A percentile compares a stretch with the other conserved stretches of the same genome.
Evolutionary conservation across 2,888 invertebrate genomes (phyloP).

Genomic region (Linnaemya tessellans): DNA sequence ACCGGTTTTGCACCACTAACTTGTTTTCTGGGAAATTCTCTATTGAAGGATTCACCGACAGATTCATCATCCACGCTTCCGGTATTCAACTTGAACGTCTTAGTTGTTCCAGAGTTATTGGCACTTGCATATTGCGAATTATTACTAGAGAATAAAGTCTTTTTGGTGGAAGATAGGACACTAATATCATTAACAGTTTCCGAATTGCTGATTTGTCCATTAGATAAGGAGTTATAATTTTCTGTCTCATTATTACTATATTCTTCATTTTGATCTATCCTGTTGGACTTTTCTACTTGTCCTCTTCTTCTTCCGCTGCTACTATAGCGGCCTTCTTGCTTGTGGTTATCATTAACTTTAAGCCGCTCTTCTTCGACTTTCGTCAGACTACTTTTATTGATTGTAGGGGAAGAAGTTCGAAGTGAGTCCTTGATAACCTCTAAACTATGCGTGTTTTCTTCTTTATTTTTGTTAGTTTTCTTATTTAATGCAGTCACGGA

Average conservation of each 20-base stretch:
- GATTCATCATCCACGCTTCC: background rate
- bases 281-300: conserved; percentile 17
- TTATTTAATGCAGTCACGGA: background rate
- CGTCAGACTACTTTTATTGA: background rate
- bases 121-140: background rate
- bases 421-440: background rate
- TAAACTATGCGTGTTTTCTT: background rate
- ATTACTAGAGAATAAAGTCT: background rate
- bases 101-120: background rate
- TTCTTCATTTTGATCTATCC: background rate
- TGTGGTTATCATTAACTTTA: conserved; percentile 16
- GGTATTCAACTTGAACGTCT: background rate
- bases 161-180: background rate
- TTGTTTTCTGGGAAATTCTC: conserved; percentile 73
- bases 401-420: conserved; percentile 27
- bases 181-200: background rate
- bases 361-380: background rate
- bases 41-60: conserved; percentile 54
- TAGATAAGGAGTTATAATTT: background rate
- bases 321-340: conserved; percentile 70
- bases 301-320: conserved; percentile 47
- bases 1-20: background rate
- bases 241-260: background rate
- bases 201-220: background rate
- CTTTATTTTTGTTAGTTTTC: background rate